Conservation (phyloP, 2,888 invertebrate species). For the Drosophila lacicola region DNA sequence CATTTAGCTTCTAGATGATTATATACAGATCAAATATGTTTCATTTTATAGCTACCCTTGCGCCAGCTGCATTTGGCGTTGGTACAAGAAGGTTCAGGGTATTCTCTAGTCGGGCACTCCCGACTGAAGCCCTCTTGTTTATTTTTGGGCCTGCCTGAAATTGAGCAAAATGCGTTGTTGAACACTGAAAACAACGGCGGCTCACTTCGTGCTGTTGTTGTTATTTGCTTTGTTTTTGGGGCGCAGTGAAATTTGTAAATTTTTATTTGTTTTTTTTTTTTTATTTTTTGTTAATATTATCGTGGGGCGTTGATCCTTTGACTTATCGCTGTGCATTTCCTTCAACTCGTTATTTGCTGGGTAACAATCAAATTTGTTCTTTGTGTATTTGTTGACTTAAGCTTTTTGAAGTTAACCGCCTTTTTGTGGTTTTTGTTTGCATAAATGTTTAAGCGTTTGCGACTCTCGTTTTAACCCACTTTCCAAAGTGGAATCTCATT, state of each 20-base stretch:
- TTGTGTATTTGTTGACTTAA: conserved; percentile 31
- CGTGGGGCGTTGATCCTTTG: conserved; percentile 48
- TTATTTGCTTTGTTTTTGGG: conserved; percentile 13
- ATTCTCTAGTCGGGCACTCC: too few relatives aligned
- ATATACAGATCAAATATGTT: too few relatives aligned
- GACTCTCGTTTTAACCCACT: conserved; percentile 75
- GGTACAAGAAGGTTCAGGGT: too few relatives aligned
- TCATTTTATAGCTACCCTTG: too few relatives aligned
- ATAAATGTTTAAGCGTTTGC: conserved; percentile 44
- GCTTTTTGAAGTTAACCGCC: conserved; percentile 61
- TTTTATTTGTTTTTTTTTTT: not conserved
- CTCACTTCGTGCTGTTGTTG: not conserved
- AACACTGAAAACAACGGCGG: conserved; percentile 4
- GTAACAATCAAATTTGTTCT: conserved; percentile 69
- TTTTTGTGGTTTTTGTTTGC: conserved; percentile 35
- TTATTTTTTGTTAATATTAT: conserved; percentile 11
- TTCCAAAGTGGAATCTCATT: conserved; percentile 37
- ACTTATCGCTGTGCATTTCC: conserved; percentile 42
- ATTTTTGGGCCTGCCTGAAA: too few relatives aligned
- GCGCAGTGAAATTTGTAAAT: conserved; percentile 5
- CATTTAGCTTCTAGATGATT: too few relatives aligned
- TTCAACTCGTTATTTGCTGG: conserved; percentile 21
- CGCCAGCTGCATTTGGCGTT: too few relatives aligned
- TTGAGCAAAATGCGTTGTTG: conserved; percentile 22
- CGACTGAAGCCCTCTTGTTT: too few relatives aligned